A percentile compares a stretch with the other conserved stretches of the same genome.
phyloP scores from a whole-genome alignment of 2,888 invertebrate species.

The Pseudococcus viburni region DNA sequence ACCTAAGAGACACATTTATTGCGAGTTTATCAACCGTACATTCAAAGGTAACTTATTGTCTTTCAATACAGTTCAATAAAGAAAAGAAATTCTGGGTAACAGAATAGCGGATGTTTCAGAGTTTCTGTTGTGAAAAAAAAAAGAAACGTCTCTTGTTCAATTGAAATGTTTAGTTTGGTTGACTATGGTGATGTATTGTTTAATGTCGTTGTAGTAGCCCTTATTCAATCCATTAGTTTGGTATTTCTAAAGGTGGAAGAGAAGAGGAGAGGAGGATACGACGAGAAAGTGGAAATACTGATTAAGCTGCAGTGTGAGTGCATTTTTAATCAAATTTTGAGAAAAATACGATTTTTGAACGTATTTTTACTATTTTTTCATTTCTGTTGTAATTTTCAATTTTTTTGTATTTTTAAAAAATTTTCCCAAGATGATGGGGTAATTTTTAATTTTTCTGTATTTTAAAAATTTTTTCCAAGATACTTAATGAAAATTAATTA shows the following conservation, averaged over 20 bases:
- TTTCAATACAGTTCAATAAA: conserved; percentile 42
- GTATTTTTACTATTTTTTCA: no score
- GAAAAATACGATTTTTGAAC: no score
- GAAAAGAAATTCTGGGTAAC: neutral
- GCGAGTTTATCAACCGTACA: neutral
- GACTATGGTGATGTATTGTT: neutral
- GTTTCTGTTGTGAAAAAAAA: neutral
- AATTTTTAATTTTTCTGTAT: no score
- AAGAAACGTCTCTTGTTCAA: neutral
- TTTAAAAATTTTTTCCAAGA: no score
- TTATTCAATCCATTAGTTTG: conserved; percentile 1
- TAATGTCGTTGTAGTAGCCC: conserved; percentile 15
- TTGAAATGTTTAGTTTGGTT: neutral
- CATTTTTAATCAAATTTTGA: neutral
- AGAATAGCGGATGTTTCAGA: conserved; percentile 2
- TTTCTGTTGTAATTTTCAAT: no score
- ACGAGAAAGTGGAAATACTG: neutral
- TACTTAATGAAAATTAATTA: no score
- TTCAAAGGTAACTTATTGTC: conserved; percentile 29
- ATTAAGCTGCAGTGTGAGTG: neutral
- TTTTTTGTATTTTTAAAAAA: no score
- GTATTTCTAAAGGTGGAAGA: neutral
- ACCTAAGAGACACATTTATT: conserved; percentile 21
- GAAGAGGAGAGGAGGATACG: neutral
- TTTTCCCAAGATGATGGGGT: no score